Evolutionary conservation across 2,113 vertebrate species (phyloP), one percentile per base, ranked within the genome.

Genomic region (Oncorhynchus masou): DNA sequence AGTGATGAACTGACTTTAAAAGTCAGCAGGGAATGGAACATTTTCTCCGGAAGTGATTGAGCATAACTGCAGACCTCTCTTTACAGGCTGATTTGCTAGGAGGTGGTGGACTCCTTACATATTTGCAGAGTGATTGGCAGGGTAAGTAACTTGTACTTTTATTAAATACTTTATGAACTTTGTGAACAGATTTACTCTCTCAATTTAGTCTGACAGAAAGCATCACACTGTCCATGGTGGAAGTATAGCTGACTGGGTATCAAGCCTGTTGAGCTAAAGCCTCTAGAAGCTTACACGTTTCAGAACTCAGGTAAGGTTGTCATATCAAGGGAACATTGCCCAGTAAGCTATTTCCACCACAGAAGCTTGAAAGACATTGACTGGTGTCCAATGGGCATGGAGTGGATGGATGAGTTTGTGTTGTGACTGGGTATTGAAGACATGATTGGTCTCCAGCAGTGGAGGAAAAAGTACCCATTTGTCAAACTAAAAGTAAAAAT

Each of bases 381-480:
- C 20, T n/a, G 59, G n/a, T 22, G 59, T 62, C 59, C 59, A 3
- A 3, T n/a, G n/a, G 59, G n/a, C 20, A 62, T 62, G 59, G 39
- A 69, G 51, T 11, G 8, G 20, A 64, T 71, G 68, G 70, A 64
- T 70, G 49, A 68, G 70, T 78, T 73, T 71, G 11, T 54, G 70
- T 31, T 74, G 34, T 48, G 34, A 27, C 74, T 81, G 81, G 79
- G 74, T 48, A 67, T 3, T 22, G 76, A 85, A 75, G 84, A 87
- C 77, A 83, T 88, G 79, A 68, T 60, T 51, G 57, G 66, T 85
- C 82, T 16, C 51, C 39, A 45, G 39, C 39, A 45, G 9, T 45
- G 39, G 39, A 11, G 39, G 39, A 3, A 45, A 45, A 45, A 45
- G 39, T 45, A 45, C 9, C 9, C 39, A 45, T 1, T 11, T 45